These are phyloP conservation scores for Agrilus planipennis DNA, from an alignment of 1,140 invertebrate species.

Conservation along the genomic window DNA sequence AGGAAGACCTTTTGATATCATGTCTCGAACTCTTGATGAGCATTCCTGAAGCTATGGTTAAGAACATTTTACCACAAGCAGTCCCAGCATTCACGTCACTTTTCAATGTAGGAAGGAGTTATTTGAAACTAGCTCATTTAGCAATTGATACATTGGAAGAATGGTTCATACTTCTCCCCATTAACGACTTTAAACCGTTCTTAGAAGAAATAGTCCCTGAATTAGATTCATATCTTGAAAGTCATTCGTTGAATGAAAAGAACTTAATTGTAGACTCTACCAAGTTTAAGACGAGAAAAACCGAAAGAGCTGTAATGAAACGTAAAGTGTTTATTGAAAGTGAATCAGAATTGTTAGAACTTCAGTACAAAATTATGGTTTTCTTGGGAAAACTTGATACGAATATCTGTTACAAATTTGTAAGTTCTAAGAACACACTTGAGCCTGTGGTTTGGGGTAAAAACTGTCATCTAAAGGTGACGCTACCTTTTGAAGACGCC, in stretches of 20 bases:
- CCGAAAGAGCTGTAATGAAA: constrained; percentile 16
- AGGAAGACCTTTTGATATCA: constrained; percentile 40
- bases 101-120: constrained; percentile 44
- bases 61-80: constrained; percentile 35
- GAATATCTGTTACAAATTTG: constrained; percentile 33
- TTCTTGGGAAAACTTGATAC: constrained; percentile 36
- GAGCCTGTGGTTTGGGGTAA: constrained; percentile 42
- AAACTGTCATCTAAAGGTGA: constrained; percentile 42
- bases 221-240: constrained; percentile 40
- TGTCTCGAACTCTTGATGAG: constrained; percentile 40
- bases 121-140: constrained; percentile 45
- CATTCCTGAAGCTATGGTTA: constrained; percentile 42
- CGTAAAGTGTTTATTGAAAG: constrained; percentile 23
- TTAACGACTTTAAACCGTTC: constrained; percentile 30
- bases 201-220: constrained; percentile 37
- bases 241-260: constrained; percentile 30
- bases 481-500: constrained; percentile 44
- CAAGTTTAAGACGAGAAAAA: constrained; percentile 20
- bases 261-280: constrained; percentile 24
- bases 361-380: constrained; percentile 27
- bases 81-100: constrained; percentile 43
- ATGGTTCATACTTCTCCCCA: constrained; percentile 37
- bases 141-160: constrained; percentile 44
- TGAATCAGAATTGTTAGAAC: constrained; percentile 25
- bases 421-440: constrained; percentile 13